Base-by-base conservation (phyloP, 2,888 invertebrate genomes). In the Xiphydria camelus region DNA sequence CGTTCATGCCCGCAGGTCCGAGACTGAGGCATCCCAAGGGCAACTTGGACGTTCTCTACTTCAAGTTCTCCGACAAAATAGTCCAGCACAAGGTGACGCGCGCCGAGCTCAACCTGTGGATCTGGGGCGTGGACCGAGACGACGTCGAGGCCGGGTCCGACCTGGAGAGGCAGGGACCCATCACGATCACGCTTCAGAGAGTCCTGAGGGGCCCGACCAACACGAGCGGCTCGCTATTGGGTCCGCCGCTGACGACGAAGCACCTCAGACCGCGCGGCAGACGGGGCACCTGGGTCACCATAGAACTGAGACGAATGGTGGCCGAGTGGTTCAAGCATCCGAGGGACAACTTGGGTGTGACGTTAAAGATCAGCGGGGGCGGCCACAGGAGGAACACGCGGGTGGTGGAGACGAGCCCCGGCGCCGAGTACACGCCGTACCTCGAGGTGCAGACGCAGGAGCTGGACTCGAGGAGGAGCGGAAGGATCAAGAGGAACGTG, bases 311-410 rank as follows among this genome's bases (percentile, higher is more conserved):
- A 32, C 82, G 83, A 33, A 82, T 90, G 77, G 85, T 91, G 22
- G 82, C 83, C 35, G 86, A 88, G 59, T 91, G 91, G 86, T 85
- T 88, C 72, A 84, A 84, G 55, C 81, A 85, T 68, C 86, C 87
- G 2, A 79, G 85, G 44, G 85, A 87, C 61, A 88, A 87, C 68
- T 82, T 87, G 61, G 91, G 90, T 26, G 84, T 93, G 61, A 83
- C 89, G 15, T 81, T 93, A 57, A 87, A 87, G 68, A 52, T 74
- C 33, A 55, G 54, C 12, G 66, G 83, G 80, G 70, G 80, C 80
- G 53, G 84, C 77, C 64, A 64, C 20, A 59, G 82, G 67, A 80
- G 82, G 70, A 82, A 80, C 37, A 57, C 60, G 14, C 63, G 65
- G 56, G 79, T 86, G 58, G 81, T 86, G 33, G 85, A 87, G 59